phyloP scores from a whole-genome alignment of 2,113 vertebrate genomes.

The Serinus canaria region DNA sequence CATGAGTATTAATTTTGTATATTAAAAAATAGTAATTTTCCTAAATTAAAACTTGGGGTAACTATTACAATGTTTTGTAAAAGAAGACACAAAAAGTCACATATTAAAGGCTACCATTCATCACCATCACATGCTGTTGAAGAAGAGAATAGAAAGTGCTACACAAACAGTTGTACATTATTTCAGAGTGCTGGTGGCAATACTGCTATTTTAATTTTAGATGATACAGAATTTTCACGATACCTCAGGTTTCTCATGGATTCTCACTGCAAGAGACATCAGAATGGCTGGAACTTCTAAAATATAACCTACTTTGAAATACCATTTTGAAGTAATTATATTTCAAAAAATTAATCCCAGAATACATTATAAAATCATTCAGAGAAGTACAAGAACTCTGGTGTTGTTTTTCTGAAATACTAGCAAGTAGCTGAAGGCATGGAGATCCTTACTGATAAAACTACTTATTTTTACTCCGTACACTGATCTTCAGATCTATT shows the following conservation, averaged over 20 bases:
- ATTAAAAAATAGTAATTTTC: background rate
- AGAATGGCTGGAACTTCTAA: background rate
- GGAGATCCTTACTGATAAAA: background rate
- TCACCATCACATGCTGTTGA: background rate
- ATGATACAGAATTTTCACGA: background rate
- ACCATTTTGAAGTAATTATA: background rate
- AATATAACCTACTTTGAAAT: background rate
- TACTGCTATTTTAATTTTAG: background rate
- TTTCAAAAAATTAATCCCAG: background rate
- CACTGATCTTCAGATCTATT: background rate
- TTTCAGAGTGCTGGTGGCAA: constrained; percentile 45
- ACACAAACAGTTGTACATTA: background rate
- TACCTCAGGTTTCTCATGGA: background rate
- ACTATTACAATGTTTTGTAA: background rate
- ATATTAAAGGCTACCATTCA: background rate
- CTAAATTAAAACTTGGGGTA: background rate
- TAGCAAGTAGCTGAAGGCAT: background rate
- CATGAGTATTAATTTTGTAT: background rate
- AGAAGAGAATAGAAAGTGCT: background rate
- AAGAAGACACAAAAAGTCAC: background rate
- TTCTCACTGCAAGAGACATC: background rate
- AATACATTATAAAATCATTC: background rate
- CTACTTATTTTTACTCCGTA: background rate
- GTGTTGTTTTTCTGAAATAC: background rate
- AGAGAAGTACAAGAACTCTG: background rate